phyloP scores from a whole-genome alignment of 2,113 vertebrate genomes.

The Pyxicephalus adspersus region DNA sequence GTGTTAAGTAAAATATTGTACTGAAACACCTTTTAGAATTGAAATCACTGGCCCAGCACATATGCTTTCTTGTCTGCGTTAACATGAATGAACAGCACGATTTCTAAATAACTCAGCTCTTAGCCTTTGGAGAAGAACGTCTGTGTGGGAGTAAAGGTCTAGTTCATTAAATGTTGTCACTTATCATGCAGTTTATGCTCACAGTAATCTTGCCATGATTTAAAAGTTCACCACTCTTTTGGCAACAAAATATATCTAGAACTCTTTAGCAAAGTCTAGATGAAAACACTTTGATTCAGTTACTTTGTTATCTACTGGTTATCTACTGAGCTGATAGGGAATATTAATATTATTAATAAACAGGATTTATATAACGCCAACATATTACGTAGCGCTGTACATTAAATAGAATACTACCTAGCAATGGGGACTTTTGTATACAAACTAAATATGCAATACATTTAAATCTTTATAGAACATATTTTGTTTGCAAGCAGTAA shows the following conservation, averaged over 20 bases:
- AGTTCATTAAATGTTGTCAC: constrained; percentile 24
- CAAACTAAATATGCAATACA: too few species aligned
- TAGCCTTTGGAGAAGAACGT: not conserved
- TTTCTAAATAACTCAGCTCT: not conserved
- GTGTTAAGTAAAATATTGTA: not conserved
- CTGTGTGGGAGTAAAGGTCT: constrained; percentile 37
- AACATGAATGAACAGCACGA: constrained; percentile 11
- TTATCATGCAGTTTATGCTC: constrained; percentile 26
- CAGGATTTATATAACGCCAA: too few species aligned
- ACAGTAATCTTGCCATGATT: constrained; percentile 16
- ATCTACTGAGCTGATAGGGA: not conserved
- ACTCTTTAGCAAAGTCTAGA: not conserved
- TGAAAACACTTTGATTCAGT: constrained; percentile 21
- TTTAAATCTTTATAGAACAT: too few species aligned
- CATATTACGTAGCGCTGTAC: too few species aligned
- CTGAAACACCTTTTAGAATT: not conserved
- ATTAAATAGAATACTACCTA: constrained; percentile 5
- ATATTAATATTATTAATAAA: too few species aligned
- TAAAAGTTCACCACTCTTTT: constrained; percentile 31
- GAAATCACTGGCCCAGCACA: not conserved
- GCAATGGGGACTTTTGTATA: not conserved
- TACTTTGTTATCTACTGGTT: constrained; percentile 1
- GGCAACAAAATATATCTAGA: constrained; percentile 8
- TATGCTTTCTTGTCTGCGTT: not conserved
- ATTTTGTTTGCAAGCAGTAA: too few species aligned